Evolutionary conservation across 2,113 vertebrate genomes (phyloP), one percentile per base, ranked within the genome.

Genomic region (Anas platyrhynchos): DNA sequence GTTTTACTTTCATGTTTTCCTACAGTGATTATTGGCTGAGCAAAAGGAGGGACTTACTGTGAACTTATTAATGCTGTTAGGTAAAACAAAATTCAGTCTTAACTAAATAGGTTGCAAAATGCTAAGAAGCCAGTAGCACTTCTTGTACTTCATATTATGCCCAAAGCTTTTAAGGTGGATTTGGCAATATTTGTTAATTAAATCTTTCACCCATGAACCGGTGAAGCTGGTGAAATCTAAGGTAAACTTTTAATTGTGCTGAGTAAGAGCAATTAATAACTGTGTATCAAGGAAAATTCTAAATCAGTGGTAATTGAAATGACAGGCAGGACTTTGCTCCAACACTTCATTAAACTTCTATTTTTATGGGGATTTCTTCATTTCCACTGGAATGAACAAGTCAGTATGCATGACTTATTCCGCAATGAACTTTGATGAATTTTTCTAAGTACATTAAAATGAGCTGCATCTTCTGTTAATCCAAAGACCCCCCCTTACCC

Each of bases 401-500:
- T 97, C 97, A 97, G 91, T 97, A 97, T 96, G 98, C 97, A 97
- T 97, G 98, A 98, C 96, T 98, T 98, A 96, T 93, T 98, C 97
- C 95, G 95, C 93, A 97, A 93, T 98, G 98, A 98, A 98, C 98
- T 98, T 98, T 98, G 98, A 98, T 98, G 97, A 98, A 97, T 98
- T 98, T 98, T 98, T 97, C 95, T 97, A 98, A 98, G 98, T 98
- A 96, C 94, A 97, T 98, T 98, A 97, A 98, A 98, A 97, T 97
- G 97, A 98, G 95, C 97, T 98, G 96, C 97, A 97, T 97, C 96
- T 95, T 98, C 95, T 96, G 93, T 97, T 97, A 98, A 98, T 98
- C 95, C 91, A 26, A 79, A 97, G 94, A 94, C 83, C 34, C 71
- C 73, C 29, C 38, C 11, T 78, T 65, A 76, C 89, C 15, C 38